A percentile compares a stretch with the other conserved stretches of the same genome.
Evolutionary conservation across 1,140 invertebrate species (phyloP).

Genomic region (Cecropterus lyciades): DNA sequence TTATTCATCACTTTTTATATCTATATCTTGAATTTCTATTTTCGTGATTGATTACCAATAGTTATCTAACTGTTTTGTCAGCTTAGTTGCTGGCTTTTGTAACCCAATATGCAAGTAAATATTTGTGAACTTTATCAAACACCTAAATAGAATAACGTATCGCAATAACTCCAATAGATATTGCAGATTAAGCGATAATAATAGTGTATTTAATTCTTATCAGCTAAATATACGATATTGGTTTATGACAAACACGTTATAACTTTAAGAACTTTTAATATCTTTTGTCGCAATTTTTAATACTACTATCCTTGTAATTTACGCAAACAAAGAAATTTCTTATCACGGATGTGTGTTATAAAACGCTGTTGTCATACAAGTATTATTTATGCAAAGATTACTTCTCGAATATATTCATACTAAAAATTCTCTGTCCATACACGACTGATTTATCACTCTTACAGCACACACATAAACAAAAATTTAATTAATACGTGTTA

Average conservation of each 20-base stretch:
- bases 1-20: conserved; percentile 2
- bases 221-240: conserved; percentile 1
- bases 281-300: too few species aligned
- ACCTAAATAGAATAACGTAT: conserved; percentile 17
- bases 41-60: conserved; percentile 9
- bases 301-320: too few species aligned
- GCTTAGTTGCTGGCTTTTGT: conserved; percentile 3
- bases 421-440: background rate
- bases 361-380: background rate
- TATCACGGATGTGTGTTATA: background rate
- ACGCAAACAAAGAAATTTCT: too few species aligned
- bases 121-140: conserved; percentile 18
- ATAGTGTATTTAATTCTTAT: conserved; percentile 4
- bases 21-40: background rate
- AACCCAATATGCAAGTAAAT: background rate
- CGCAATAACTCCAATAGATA: conserved; percentile 7
- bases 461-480: conserved; percentile 4
- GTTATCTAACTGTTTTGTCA: conserved; percentile 13
- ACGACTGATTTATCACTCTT: too few species aligned
- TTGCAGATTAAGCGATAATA: conserved; percentile 11
- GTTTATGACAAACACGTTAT: conserved; percentile 2
- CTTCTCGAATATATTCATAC: background rate
- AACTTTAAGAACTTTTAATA: too few species aligned
- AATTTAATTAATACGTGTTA: conserved; percentile 21
- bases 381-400: background rate